Evolutionary conservation across 2,113 vertebrate genomes (phyloP).

Genomic region (Mellivora capensis): DNA sequence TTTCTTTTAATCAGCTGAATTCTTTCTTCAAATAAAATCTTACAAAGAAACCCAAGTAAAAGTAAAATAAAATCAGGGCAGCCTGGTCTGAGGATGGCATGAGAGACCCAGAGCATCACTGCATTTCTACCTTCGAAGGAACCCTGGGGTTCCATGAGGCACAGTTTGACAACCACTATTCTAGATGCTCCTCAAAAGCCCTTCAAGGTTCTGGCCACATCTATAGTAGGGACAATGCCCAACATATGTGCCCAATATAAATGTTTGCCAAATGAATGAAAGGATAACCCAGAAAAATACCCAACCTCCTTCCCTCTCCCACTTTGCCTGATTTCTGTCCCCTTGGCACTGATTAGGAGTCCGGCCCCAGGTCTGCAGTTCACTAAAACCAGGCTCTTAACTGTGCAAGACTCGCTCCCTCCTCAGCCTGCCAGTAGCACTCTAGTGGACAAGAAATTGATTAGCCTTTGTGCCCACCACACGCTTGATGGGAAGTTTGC

Average conservation of each 20-base stretch:
- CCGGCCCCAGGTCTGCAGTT: neutral
- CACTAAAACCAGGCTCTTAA: neutral
- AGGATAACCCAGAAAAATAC: neutral
- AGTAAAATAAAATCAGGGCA: conserved; percentile 7
- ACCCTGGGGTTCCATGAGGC: neutral
- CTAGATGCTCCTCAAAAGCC: neutral
- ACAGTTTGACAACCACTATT: neutral
- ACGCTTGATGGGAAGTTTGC: neutral
- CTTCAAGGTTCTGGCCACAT: neutral
- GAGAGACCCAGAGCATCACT: neutral
- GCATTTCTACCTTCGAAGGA: neutral
- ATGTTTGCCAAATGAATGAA: neutral
- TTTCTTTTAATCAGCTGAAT: neutral
- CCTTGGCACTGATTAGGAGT: neutral
- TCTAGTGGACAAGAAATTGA: neutral
- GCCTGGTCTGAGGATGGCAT: neutral
- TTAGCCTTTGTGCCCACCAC: neutral
- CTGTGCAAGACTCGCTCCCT: neutral
- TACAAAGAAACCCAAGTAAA: neutral
- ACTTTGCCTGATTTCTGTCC: neutral
- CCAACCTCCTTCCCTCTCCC: neutral
- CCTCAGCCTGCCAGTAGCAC: neutral
- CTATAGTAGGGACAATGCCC: neutral
- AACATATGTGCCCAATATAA: neutral
- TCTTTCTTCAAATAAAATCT: neutral